These are phyloP conservation scores for Medauroidea extradentata DNA, from an alignment of 1,140 invertebrate genomes.

Conservation along the genomic window DNA sequence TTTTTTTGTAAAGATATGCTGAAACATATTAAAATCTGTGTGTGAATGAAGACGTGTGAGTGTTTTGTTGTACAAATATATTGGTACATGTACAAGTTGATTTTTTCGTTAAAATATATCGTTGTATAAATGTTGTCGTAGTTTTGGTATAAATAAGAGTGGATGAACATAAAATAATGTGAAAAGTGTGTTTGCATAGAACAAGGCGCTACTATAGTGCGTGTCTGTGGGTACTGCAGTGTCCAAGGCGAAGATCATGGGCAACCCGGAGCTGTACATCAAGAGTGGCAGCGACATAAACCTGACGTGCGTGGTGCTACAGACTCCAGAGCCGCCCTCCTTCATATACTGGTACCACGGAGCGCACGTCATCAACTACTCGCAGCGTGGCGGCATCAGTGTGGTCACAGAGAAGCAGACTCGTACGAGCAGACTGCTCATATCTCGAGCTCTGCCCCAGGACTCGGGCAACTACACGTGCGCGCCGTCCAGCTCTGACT, in stretches of 20 bases:
- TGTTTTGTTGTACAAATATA: too few species aligned
- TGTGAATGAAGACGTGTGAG: too few species aligned
- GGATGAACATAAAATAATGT: too few species aligned
- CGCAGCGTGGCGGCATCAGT: conserved; percentile 75
- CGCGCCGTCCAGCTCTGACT: conserved; percentile 59
- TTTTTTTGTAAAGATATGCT: too few species aligned
- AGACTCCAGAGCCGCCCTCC: conserved; percentile 81
- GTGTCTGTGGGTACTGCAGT: conserved; percentile 56
- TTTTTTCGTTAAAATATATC: too few species aligned
- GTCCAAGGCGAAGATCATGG: conserved; percentile 81
- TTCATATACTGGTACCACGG: conserved; percentile 92
- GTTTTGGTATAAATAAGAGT: too few species aligned
- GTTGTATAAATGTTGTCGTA: too few species aligned
- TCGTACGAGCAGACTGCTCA: conserved; percentile 74
- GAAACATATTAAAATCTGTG: too few species aligned
- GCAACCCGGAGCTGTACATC: conserved; percentile 78
- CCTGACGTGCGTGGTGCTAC: conserved; percentile 78
- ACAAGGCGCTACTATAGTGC: conserved; percentile 3
- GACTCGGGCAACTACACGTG: conserved; percentile 88
- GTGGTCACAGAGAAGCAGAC: conserved; percentile 83
- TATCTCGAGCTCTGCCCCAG: conserved; percentile 67
- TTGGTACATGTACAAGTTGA: too few species aligned
- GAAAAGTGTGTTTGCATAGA: too few species aligned
- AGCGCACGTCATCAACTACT: conserved; percentile 82
- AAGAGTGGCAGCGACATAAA: conserved; percentile 87